Conservation (phyloP, 2,888 invertebrate genomes). For the Eristalinus aeneus region DNA sequence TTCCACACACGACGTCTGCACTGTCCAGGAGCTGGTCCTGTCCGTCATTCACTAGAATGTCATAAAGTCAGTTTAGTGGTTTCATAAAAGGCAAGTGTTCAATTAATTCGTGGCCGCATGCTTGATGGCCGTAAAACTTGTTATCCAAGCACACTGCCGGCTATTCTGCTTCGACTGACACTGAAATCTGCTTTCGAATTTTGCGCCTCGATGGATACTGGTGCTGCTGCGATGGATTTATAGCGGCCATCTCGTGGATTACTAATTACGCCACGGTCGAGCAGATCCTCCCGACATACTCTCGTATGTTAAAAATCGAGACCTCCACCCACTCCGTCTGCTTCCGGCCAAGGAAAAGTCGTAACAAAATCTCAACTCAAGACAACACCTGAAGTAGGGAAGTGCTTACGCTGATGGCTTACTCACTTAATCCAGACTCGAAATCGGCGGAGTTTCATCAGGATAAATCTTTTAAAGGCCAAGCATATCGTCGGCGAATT, state of each 20-base stretch:
- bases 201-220: not conserved
- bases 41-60: not conserved
- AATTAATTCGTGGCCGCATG: constrained; percentile 33
- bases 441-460: not conserved
- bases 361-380: not conserved
- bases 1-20: constrained; percentile 16
- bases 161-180: not conserved
- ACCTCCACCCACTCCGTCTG: too few species aligned
- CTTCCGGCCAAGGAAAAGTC: not conserved
- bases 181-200: not conserved
- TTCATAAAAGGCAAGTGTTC: constrained; percentile 41
- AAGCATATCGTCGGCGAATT: constrained; percentile 3
- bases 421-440: not conserved
- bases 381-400: not conserved
- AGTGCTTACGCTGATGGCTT: not conserved
- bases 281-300: not conserved
- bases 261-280: not conserved
- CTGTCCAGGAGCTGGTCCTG: not conserved
- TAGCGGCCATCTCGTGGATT: not conserved
- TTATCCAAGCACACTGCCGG: not conserved
- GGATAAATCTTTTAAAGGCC: not conserved
- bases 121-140: constrained; percentile 6
- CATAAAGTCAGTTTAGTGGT: constrained; percentile 23
- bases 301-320: too few species aligned
- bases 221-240: not conserved